Percentiles rank a stretch among this genome's conserved stretches.
Conservation (phyloP, 53 echinoderm and acorn worm species). For the Apostichopus leukothele region DNA sequence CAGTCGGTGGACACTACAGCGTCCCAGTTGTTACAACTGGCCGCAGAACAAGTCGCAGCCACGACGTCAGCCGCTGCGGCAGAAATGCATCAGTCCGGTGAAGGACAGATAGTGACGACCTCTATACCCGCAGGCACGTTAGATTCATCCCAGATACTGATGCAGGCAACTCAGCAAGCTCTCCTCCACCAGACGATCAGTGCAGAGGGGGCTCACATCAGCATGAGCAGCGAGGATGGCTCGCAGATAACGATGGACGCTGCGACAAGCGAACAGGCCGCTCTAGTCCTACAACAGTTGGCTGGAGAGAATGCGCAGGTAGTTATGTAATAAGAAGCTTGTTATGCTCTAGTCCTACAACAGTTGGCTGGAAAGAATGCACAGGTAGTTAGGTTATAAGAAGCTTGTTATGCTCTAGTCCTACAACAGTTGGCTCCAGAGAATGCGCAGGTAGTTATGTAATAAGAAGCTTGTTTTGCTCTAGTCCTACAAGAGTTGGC, state of each 20-base stretch:
- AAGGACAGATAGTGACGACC: constrained; percentile 52
- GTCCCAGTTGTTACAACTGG: constrained; percentile 70
- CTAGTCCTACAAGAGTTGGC: no score
- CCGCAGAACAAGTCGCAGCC: constrained; percentile 66
- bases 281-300: constrained; percentile 80
- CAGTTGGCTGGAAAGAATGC: no score
- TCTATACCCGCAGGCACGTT: constrained; percentile 28
- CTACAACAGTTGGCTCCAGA: no score
- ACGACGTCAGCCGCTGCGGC: constrained; percentile 62
- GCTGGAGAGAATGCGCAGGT: constrained; percentile 90
- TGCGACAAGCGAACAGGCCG: constrained; percentile 91
- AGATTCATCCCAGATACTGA: constrained; percentile 57
- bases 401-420: no score
- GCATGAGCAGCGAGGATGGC: constrained; percentile 34
- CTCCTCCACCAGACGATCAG: constrained; percentile 45
- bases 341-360: no score
- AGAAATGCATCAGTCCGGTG: constrained; percentile 53
- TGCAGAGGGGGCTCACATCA: constrained; percentile 36
- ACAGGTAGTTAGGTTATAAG: no score
- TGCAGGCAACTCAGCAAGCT: constrained; percentile 38
- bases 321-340: neutral
- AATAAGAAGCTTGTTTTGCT: no score
- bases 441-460: no score
- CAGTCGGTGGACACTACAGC: constrained; percentile 50
- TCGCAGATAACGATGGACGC: constrained; percentile 71